These are phyloP conservation scores for Bombus vancouverensis DNA, from an alignment of 1,140 invertebrate genomes.

Conservation along the genomic window DNA sequence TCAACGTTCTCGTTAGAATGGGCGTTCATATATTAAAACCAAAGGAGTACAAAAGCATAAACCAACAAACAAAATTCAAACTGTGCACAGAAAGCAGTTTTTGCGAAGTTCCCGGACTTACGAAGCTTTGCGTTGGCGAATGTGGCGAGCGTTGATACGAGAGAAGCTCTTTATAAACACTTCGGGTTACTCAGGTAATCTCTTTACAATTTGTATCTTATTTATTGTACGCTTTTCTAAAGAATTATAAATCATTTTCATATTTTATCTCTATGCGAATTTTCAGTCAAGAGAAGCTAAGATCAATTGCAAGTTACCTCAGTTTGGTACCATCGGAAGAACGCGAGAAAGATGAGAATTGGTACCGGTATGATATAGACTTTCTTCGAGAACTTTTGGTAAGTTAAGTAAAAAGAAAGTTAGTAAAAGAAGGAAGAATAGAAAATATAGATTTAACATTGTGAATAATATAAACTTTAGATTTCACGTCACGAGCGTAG, in stretches of 20 bases:
- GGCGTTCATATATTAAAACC: not conserved
- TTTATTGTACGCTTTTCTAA: not conserved
- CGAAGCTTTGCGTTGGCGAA: slow-evolving; percentile 95
- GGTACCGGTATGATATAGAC: slow-evolving; percentile 89
- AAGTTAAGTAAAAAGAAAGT: slow-evolving; percentile 59
- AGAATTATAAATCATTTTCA: not conserved
- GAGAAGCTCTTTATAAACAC: slow-evolving; percentile 92
- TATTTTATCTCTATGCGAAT: slow-evolving; percentile 28
- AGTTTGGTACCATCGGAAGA: slow-evolving; percentile 92
- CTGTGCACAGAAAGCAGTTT: slow-evolving; percentile 92
- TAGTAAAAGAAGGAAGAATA: not conserved
- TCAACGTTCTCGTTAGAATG: slow-evolving; percentile 29
- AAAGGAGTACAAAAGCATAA: slow-evolving; percentile 6
- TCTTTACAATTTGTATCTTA: not conserved
- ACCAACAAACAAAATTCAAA: slow-evolving; percentile 36
- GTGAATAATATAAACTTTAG: slow-evolving; percentile 76
- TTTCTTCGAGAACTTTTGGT: slow-evolving; percentile 95
- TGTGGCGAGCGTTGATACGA: slow-evolving; percentile 96
- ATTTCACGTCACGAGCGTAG: slow-evolving; percentile 94
- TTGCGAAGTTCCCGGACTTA: slow-evolving; percentile 95
- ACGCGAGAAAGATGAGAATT: slow-evolving; percentile 86
- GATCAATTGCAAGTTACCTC: slow-evolving; percentile 92
- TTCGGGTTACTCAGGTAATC: slow-evolving; percentile 89
- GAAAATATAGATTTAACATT: not conserved
- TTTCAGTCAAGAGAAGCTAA: slow-evolving; percentile 90